phyloP scores from a whole-genome alignment of 2,797 vertebrate species.

The Leontocebus nigricollis region DNA sequence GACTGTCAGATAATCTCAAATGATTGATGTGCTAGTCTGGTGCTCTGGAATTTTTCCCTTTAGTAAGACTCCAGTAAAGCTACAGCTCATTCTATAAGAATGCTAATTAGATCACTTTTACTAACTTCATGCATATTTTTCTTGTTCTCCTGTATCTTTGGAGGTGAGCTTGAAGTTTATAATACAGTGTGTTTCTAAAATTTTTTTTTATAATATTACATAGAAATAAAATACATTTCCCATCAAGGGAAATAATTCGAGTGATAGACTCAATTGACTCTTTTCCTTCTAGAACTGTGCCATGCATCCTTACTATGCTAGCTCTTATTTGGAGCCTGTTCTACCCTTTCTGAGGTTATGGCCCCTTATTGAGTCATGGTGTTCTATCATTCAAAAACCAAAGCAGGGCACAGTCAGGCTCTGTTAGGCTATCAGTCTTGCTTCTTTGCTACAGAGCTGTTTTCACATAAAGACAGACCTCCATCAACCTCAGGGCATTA shows the following conservation, averaged over 20 bases:
- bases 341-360: neutral
- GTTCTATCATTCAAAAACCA: neutral
- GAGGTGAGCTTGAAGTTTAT: conserved; percentile 43
- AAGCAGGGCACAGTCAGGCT: neutral
- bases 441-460: neutral
- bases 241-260: conserved; percentile 37
- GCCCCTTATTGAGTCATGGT: neutral
- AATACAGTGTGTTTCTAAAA: conserved; percentile 42
- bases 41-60: conserved; percentile 70
- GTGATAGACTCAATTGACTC: conserved; percentile 5
- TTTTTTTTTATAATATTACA: conserved; percentile 43
- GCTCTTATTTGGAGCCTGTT: neutral
- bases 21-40: conserved; percentile 70
- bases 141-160: conserved; percentile 32
- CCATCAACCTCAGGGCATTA: neutral
- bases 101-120: conserved; percentile 70
- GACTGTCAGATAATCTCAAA: conserved; percentile 55
- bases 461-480: neutral
- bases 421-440: neutral
- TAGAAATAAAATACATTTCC: conserved; percentile 53
- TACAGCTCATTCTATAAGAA: conserved; percentile 64
- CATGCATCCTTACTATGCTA: neutral
- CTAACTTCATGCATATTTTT: conserved; percentile 53
- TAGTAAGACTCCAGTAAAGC: conserved; percentile 63
- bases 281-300: neutral